A percentile compares a stretch with the other conserved stretches of the same genome.
Conservation (phyloP, 2,797 vertebrate species). For the Acanthurus tractus region DNA sequence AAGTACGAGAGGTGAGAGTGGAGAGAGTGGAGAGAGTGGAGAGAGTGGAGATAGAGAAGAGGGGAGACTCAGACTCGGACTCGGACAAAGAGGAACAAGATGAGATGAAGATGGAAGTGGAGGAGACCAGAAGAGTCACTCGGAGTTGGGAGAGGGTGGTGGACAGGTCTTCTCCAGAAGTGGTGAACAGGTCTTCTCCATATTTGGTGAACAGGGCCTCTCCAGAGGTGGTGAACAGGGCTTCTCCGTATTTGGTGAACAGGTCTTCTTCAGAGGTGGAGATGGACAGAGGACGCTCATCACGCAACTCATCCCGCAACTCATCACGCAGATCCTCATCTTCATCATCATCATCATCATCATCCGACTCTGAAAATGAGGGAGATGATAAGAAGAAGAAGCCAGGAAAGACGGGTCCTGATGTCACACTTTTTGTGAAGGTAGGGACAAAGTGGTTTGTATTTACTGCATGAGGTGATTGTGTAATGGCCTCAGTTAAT, state of each 20-base stretch:
- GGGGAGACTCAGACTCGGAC: too few relatives aligned
- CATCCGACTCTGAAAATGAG: slow-evolving; percentile 38
- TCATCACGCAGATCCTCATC: slow-evolving; percentile 65
- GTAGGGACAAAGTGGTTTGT: slow-evolving; percentile 35
- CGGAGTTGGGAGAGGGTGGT: too few relatives aligned
- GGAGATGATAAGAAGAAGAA: slow-evolving; percentile 5
- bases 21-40: not conserved
- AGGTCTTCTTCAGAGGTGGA: not conserved
- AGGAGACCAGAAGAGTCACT: not conserved
- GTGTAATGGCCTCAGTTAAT: not conserved
- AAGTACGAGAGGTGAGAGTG: not conserved
- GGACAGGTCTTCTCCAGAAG: too few relatives aligned
- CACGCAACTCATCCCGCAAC: too few relatives aligned
- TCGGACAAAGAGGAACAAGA: too few relatives aligned
- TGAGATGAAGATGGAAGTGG: not conserved
- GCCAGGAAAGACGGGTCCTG: not conserved
- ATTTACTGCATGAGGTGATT: not conserved
- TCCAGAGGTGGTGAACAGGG: not conserved
- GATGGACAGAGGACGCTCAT: not conserved
- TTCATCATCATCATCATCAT: slow-evolving; percentile 61
- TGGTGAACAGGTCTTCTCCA: too few relatives aligned
- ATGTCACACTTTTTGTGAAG: slow-evolving; percentile 62
- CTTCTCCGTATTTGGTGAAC: too few relatives aligned
- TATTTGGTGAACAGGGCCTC: not conserved
- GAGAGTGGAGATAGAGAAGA: not conserved